Conservation (phyloP, 2,888 invertebrate species). For the Parnassius apollo region DNA sequence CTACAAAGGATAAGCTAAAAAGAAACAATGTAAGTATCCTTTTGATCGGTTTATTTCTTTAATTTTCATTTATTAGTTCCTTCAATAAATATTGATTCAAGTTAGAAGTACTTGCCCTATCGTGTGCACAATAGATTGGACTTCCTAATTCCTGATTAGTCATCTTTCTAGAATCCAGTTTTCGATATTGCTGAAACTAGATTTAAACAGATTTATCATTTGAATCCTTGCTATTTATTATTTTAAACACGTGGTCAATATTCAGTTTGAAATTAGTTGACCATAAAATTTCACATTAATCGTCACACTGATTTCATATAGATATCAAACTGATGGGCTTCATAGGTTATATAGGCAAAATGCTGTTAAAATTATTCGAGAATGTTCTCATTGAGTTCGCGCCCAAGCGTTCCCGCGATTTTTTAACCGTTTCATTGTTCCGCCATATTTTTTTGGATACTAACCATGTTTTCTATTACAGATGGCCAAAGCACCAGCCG, state of each 20-base stretch:
- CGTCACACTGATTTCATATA: too few relatives aligned
- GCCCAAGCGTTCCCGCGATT: conserved; percentile 32
- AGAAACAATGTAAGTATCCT: conserved; percentile 58
- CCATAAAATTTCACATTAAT: too few relatives aligned
- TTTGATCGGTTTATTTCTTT: conserved; percentile 4
- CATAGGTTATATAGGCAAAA: too few relatives aligned
- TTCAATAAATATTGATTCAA: conserved; percentile 16
- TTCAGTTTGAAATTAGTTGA: background rate
- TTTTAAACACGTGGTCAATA: conserved; percentile 5
- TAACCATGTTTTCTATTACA: conserved; percentile 46
- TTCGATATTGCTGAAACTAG: too few relatives aligned
- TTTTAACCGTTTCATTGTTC: background rate
- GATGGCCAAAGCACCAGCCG: conserved; percentile 90
- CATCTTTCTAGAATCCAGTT: conserved; percentile 26
- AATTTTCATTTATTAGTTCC: background rate
- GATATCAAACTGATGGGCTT: too few relatives aligned
- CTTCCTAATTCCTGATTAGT: conserved; percentile 32
- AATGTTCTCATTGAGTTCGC: conserved; percentile 64
- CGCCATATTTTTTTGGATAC: conserved; percentile 20
- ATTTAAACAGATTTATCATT: too few relatives aligned
- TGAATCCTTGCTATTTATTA: background rate
- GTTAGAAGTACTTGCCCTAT: conserved; percentile 8
- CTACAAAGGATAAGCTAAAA: conserved; percentile 47
- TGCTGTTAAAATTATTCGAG: conserved; percentile 42
- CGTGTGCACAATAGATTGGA: conserved; percentile 29